phyloP scores from a whole-genome alignment of 2,113 vertebrate species.

The Bombycilla garrulus region DNA sequence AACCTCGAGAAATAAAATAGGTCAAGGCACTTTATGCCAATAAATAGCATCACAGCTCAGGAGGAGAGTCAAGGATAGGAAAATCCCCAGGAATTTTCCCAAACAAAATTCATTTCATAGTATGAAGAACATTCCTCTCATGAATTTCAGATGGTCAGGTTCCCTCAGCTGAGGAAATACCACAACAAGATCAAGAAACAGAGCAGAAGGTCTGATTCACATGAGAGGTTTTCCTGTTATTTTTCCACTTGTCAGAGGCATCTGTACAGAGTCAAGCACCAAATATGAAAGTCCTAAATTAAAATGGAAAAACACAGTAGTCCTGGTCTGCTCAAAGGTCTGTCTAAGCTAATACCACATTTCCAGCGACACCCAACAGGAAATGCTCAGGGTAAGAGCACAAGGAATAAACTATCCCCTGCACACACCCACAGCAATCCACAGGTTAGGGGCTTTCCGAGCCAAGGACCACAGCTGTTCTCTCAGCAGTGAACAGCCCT shows the following conservation, averaged over 20 bases:
- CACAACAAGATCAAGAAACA: neutral
- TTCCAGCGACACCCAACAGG: neutral
- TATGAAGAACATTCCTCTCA: neutral
- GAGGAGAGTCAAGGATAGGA: slow-evolving; percentile 9
- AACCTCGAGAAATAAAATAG: slow-evolving; percentile 9
- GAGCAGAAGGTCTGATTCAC: neutral
- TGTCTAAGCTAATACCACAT: neutral
- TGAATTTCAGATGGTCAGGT: neutral
- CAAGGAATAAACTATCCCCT: neutral
- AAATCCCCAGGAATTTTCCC: neutral
- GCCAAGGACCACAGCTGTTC: neutral
- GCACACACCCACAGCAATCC: neutral
- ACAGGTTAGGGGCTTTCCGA: neutral
- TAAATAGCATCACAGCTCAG: neutral
- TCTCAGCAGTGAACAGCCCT: neutral
- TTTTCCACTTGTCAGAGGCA: neutral
- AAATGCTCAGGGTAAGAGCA: neutral
- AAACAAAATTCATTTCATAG: neutral
- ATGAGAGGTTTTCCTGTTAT: neutral
- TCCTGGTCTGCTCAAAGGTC: neutral
- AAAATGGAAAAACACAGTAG: neutral
- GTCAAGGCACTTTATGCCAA: neutral
- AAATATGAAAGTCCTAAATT: neutral
- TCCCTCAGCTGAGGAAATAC: neutral
- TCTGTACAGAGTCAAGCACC: neutral